These are phyloP conservation scores for Miltochrista miniata DNA, from an alignment of 2,888 invertebrate genomes.

Conservation along the genomic window DNA sequence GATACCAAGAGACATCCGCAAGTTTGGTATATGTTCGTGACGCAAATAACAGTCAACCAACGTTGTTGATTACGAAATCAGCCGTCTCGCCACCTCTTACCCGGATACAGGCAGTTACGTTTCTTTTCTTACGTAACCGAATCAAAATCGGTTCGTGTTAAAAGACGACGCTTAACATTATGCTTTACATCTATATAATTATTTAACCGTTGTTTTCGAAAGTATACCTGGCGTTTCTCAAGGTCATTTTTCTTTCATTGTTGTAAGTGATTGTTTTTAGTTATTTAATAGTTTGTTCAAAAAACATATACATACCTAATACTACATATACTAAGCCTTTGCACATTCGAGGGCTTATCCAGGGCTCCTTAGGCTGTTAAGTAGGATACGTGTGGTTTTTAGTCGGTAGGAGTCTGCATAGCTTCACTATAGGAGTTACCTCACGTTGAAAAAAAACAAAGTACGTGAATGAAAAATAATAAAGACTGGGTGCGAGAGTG, in stretches of 20 bases:
- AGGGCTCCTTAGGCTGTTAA: too few species aligned
- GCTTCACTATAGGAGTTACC: too few species aligned
- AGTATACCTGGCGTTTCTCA: background rate
- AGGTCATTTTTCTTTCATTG: slow-evolving; percentile 8
- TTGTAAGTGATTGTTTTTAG: background rate
- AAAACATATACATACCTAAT: too few species aligned
- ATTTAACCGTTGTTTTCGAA: slow-evolving; percentile 13
- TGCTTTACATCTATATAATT: slow-evolving; percentile 3
- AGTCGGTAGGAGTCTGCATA: too few species aligned
- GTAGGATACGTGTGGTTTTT: too few species aligned
- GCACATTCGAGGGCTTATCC: too few species aligned
- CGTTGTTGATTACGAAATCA: slow-evolving; percentile 10
- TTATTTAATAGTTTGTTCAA: background rate
- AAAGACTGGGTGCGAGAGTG: too few species aligned
- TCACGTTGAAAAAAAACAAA: too few species aligned
- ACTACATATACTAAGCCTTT: too few species aligned
- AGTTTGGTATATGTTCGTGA: slow-evolving; percentile 5
- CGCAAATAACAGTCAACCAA: slow-evolving; percentile 9
- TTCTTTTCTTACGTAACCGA: slow-evolving; percentile 10
- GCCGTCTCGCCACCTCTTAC: slow-evolving; percentile 1
- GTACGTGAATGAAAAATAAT: too few species aligned
- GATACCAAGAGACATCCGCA: too few species aligned
- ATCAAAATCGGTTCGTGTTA: slow-evolving; percentile 6
- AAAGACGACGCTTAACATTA: background rate
- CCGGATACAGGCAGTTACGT: slow-evolving; percentile 12